phyloP scores from a whole-genome alignment of 2,113 vertebrate genomes.

The Pungitius pungitius region DNA sequence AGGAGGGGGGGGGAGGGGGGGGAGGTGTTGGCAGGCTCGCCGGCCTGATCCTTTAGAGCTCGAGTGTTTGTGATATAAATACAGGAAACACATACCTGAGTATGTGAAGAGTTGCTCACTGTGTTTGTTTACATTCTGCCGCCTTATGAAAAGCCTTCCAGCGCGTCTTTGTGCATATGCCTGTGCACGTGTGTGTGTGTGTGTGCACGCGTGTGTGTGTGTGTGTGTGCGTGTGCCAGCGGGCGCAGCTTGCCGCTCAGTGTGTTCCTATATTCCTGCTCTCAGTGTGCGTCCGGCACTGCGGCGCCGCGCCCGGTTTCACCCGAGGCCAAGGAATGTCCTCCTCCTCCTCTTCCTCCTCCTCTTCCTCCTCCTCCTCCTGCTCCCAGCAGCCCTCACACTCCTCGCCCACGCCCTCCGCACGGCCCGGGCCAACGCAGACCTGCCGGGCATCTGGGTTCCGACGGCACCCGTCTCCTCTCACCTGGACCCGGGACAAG shows the following conservation, averaged over 20 bases:
- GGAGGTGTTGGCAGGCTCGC: conserved; percentile 57
- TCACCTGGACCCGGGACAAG: conserved; percentile 66
- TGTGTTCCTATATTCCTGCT: conserved; percentile 69
- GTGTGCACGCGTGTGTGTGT: conserved; percentile 28
- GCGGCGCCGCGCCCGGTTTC: conserved; percentile 60
- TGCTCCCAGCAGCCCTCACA: conserved; percentile 58
- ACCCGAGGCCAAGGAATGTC: conserved; percentile 76
- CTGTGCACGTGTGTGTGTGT: conserved; percentile 4
- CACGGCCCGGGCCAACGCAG: conserved; percentile 48
- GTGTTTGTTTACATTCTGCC: conserved; percentile 48
- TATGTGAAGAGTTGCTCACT: conserved; percentile 14
- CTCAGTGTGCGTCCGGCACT: conserved; percentile 62
- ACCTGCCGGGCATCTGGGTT: conserved; percentile 61
- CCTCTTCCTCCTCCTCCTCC: conserved; percentile 63
- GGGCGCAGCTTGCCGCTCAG: conserved; percentile 70
- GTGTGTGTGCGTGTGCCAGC: conserved; percentile 43
- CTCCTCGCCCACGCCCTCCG: conserved; percentile 67
- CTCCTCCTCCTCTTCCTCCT: conserved; percentile 60
- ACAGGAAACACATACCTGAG: conserved; percentile 25
- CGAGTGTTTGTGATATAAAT: conserved; percentile 56
- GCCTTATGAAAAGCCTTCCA: conserved; percentile 22
- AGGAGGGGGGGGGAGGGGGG: background rate
- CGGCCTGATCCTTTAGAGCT: conserved; percentile 56
- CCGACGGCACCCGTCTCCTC: conserved; percentile 34
- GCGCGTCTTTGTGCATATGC: conserved; percentile 34